A percentile compares a stretch with the other conserved stretches of the same genome.
Conservation (phyloP, 2,113 vertebrate genomes). For the Pipra filicauda region DNA sequence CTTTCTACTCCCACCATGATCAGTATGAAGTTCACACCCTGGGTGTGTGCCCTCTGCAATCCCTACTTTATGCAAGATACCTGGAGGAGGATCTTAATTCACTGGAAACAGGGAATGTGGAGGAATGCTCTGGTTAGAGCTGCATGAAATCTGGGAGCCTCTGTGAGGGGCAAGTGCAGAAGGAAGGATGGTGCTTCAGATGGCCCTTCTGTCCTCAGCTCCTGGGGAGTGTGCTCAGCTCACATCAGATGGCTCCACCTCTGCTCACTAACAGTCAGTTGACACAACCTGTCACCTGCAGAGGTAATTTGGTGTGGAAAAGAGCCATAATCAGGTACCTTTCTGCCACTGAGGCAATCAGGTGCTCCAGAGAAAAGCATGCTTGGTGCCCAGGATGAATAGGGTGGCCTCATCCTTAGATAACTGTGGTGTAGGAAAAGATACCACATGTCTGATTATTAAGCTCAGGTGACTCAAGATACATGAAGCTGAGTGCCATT, state of each 20-base stretch:
- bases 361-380: not conserved
- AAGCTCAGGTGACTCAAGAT: not conserved
- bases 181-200: not conserved
- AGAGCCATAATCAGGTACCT: not conserved
- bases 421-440: not conserved
- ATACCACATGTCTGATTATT: not conserved
- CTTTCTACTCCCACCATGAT: not conserved
- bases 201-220: not conserved
- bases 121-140: not conserved
- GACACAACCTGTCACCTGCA: not conserved
- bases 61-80: not conserved
- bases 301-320: not conserved
- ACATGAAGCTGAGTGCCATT: not conserved
- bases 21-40: not conserved
- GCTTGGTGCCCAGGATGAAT: not conserved
- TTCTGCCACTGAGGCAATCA: not conserved
- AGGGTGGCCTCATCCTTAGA: not conserved
- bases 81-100: not conserved
- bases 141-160: not conserved
- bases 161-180: not conserved
- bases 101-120: not conserved
- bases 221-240: not conserved
- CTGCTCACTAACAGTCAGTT: not conserved
- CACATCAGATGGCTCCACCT: not conserved
- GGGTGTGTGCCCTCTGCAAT: not conserved